Evolutionary conservation across 2,113 vertebrate species (phyloP).

Genomic region (Engystomops pustulosus): DNA sequence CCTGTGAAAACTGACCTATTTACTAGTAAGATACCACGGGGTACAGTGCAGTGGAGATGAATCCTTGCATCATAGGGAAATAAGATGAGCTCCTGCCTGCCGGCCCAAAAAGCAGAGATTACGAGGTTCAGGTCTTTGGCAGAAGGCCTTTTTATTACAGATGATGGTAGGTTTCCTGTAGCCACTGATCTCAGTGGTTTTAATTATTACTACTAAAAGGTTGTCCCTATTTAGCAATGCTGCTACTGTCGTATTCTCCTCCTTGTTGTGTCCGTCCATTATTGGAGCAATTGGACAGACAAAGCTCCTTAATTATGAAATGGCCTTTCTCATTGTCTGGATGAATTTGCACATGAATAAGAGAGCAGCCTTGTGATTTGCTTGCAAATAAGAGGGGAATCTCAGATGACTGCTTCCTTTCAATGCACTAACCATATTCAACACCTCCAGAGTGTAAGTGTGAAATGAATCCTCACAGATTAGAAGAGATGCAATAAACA

Average conservation of each 20-base stretch:
- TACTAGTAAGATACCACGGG: no score
- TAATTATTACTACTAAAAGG: not conserved
- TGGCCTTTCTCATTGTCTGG: conserved; percentile 25
- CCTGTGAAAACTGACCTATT: no score
- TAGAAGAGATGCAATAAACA: conserved; percentile 36
- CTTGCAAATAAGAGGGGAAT: conserved; percentile 38
- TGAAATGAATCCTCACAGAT: conserved; percentile 44
- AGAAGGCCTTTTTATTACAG: not conserved
- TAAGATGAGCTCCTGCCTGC: no score
- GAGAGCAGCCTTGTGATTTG: conserved; percentile 38
- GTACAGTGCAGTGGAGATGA: no score
- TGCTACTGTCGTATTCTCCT: not conserved
- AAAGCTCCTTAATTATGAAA: conserved; percentile 18
- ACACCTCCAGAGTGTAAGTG: conserved; percentile 42
- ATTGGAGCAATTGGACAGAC: not conserved
- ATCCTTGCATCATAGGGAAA: no score
- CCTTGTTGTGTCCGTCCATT: not conserved
- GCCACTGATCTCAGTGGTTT: no score
- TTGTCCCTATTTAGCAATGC: not conserved
- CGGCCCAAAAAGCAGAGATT: not conserved
- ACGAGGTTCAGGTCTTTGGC: not conserved
- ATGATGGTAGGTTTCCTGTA: not conserved
- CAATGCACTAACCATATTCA: conserved; percentile 36
- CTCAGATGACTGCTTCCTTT: conserved; percentile 30
- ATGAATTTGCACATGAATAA: conserved; percentile 45